Conservation (phyloP, 2,113 vertebrate species). For the Butastur rufipennis region DNA sequence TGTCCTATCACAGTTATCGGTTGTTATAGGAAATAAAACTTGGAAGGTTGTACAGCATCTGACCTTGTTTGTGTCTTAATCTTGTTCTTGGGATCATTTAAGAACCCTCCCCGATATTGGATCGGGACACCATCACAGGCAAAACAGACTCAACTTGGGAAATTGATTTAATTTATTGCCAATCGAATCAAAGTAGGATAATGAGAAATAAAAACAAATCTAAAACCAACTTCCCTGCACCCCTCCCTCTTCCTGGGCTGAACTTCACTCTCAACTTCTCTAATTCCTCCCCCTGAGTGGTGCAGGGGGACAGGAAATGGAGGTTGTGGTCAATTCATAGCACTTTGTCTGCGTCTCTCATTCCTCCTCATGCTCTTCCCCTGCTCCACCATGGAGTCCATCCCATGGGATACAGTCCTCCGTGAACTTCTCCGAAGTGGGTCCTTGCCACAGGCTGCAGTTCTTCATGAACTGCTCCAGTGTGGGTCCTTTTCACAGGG, state of each 20-base stretch:
- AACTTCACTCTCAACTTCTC: background rate
- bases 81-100: no score
- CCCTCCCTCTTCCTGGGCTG: background rate
- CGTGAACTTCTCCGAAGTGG: background rate
- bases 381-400: background rate
- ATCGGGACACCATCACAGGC: background rate
- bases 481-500: background rate
- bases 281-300: rapidly evolving
- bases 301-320: background rate
- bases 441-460: background rate
- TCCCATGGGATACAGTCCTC: background rate
- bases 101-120: no score
- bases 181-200: background rate
- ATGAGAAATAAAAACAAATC: background rate
- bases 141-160: background rate
- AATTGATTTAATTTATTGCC: background rate
- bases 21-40: no score
- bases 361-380: background rate
- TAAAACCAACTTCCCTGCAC: background rate
- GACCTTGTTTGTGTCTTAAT: no score
- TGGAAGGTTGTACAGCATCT: no score
- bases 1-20: no score
- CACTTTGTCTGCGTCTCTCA: background rate
- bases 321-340: background rate
- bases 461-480: background rate